phyloP scores from a whole-genome alignment of 2,113 vertebrate species.

The Oreotrochilus melanogaster region DNA sequence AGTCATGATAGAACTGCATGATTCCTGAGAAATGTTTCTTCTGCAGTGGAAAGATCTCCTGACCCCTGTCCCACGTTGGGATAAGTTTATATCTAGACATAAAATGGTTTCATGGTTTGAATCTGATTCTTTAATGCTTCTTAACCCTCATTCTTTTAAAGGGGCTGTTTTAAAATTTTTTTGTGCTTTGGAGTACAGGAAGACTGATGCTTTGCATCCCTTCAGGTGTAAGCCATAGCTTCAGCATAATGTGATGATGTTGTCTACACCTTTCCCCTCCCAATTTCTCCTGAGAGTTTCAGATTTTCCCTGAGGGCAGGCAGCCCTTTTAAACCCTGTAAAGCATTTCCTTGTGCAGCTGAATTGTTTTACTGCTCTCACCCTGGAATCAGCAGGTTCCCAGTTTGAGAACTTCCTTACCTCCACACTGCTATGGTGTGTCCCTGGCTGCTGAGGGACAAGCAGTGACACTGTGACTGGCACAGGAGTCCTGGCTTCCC shows the following conservation, averaged over 20 bases:
- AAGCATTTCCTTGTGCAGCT: background rate
- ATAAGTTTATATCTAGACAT: accelerated
- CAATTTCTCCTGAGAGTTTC: background rate
- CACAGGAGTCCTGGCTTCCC: background rate
- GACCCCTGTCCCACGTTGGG: background rate
- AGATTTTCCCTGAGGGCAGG: background rate
- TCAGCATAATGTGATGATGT: background rate
- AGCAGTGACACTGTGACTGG: no score
- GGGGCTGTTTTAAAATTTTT: background rate
- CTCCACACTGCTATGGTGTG: background rate
- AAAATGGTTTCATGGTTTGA: background rate
- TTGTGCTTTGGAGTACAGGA: background rate
- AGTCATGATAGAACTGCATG: background rate
- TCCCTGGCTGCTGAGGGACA: background rate
- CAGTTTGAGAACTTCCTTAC: background rate
- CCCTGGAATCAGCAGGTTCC: background rate
- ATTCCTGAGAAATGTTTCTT: background rate
- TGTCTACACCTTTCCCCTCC: background rate
- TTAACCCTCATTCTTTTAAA: background rate
- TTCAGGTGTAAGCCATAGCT: background rate
- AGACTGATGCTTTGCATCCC: background rate
- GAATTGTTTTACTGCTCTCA: background rate
- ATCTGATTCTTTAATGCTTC: background rate
- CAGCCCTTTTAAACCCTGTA: background rate
- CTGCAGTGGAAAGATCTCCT: background rate